A percentile compares a stretch with the other conserved stretches of the same genome.
Conservation (phyloP, 2,113 vertebrate species). For the Nycticebus coucang region DNA sequence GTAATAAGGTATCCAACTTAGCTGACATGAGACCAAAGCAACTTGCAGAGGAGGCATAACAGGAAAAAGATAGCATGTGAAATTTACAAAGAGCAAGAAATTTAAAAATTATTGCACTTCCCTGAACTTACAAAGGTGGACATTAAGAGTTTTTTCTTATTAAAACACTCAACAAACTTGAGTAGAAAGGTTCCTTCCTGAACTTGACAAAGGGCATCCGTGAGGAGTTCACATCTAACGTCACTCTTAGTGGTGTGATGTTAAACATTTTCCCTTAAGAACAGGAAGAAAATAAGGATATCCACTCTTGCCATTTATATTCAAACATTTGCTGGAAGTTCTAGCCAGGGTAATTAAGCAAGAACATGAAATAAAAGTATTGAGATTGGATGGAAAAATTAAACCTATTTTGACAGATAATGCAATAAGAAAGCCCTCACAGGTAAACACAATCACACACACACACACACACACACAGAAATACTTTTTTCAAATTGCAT, state of each 20-base stretch:
- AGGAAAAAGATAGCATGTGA: neutral
- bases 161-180: neutral
- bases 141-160: neutral
- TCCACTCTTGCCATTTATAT: neutral
- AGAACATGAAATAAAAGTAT: neutral
- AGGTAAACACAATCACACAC: too few species aligned
- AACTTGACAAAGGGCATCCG: neutral
- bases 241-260: neutral
- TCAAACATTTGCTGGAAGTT: neutral
- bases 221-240: neutral
- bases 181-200: neutral
- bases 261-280: neutral
- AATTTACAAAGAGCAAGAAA: neutral
- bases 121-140: neutral
- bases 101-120: neutral
- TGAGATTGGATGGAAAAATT: neutral
- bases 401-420: neutral
- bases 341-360: neutral
- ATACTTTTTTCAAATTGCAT: neutral
- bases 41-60: neutral
- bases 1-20: neutral
- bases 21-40: neutral
- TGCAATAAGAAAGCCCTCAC: neutral
- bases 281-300: neutral
- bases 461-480: too few species aligned